Evolutionary conservation across 2,113 vertebrate genomes (phyloP), one percentile per base, ranked within the genome.

Genomic region (Osmerus eperlanus): DNA sequence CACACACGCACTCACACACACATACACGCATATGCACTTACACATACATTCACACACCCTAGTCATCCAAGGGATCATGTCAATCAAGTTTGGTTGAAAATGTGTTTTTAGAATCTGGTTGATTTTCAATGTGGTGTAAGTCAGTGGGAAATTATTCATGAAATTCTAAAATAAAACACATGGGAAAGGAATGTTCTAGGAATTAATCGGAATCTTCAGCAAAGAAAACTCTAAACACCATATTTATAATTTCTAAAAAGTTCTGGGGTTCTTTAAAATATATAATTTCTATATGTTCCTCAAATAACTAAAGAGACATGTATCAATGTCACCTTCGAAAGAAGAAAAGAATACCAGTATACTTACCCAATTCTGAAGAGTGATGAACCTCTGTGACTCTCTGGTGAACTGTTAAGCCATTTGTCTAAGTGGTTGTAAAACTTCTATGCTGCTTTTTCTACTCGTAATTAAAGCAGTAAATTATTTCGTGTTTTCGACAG

Each of bases 391-490:
- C 19, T 70, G 64, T 78, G 83, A 90, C 85, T 85, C 78, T 8
- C 6, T 0, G 4, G 60, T 58, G 51, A 81, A 81, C 76, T 81
- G 52, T 70, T 70, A 78, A 78, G 85, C 75, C 72, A 71, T 80
- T 65, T 75, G 71, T 28, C 84, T 75, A 86, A 77, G 76, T 53
- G 68, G 74, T 84, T 82, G 67, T 78, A 85, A 81, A 85, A 19
- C 77, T 71, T 79, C 79, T 76, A 79, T 81, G 81, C 72, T 82
- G 83, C 85, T 86, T 76, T 71, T 83, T 81, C 78, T 81, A 83
- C 71, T 85, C 81, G 82, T 89, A 89, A 92, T 91, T 89, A 86
- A 90, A 88, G 85, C 81, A 80, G 72, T 90, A 88, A 88, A 88
- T 91, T 80, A 83, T 75, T 70, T 60, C 65, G 68, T 86, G 76